Percentiles rank a stretch among this genome's conserved stretches.
phyloP scores from a whole-genome alignment of 1,140 invertebrate genomes.

The Reticulitermes speratus region DNA sequence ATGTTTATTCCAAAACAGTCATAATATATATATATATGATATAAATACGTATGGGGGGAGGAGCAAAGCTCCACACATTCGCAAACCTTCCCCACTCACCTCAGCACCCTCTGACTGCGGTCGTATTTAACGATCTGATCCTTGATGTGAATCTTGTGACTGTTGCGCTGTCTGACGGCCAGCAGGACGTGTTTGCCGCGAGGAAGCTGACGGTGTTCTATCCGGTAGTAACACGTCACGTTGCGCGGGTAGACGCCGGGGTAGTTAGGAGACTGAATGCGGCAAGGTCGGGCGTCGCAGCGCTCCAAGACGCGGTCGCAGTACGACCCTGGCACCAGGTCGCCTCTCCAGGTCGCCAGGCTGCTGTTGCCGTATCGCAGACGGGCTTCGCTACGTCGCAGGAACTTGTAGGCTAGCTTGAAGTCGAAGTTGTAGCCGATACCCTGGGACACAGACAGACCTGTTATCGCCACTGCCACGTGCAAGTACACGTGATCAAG shows the following conservation, averaged over 20 bases:
- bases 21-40: too few relatives aligned
- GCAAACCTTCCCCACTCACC: conserved; percentile 50
- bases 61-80: too few relatives aligned
- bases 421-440: conserved; percentile 80
- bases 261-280: conserved; percentile 82
- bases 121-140: conserved; percentile 75
- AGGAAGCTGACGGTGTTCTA: conserved; percentile 67
- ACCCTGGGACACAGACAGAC: conserved; percentile 51
- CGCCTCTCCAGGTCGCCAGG: conserved; percentile 66
- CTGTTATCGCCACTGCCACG: too few relatives aligned
- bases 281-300: conserved; percentile 62
- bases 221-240: conserved; percentile 77
- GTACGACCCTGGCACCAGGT: conserved; percentile 68
- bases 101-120: conserved; percentile 68
- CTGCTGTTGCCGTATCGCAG: conserved; percentile 74
- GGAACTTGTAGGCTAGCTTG: conserved; percentile 78
- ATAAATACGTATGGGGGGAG: neutral
- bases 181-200: conserved; percentile 70
- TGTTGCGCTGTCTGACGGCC: conserved; percentile 69
- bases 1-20: neutral
- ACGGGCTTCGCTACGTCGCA: conserved; percentile 69
- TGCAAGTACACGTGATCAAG: too few relatives aligned
- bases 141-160: conserved; percentile 77
- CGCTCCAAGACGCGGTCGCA: conserved; percentile 75
- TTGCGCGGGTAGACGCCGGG: conserved; percentile 83